These are phyloP conservation scores for Caenorhabditis brenneri DNA, from an alignment of 1,140 invertebrate species.

Conservation along the genomic window DNA sequence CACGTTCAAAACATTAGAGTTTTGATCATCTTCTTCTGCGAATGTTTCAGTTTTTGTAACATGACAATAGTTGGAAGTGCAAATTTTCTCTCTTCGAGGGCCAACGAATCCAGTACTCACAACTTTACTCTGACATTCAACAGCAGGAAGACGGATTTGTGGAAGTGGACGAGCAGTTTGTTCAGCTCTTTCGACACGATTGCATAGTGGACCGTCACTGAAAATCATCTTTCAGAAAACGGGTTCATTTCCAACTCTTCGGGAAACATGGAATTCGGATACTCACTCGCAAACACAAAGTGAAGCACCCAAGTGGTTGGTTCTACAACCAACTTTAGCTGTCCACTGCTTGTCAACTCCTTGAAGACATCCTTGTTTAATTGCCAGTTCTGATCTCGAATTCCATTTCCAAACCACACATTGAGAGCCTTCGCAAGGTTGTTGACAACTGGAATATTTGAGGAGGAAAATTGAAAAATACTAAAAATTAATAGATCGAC, in stretches of 20 bases:
- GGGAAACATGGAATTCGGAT: too few relatives aligned
- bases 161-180: slow-evolving; percentile 10
- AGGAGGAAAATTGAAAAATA: background rate
- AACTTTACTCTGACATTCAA: slow-evolving; percentile 44
- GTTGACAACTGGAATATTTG: slow-evolving; percentile 1
- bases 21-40: background rate
- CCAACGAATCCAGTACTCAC: slow-evolving; percentile 46
- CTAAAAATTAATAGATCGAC: too few relatives aligned
- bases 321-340: slow-evolving; percentile 48
- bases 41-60: slow-evolving; percentile 43
- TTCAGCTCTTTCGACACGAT: slow-evolving; percentile 32
- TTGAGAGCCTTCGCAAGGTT: slow-evolving; percentile 25
- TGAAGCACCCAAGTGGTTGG: slow-evolving; percentile 46
- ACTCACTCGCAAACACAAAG: slow-evolving; percentile 50
- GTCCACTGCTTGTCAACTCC: slow-evolving; percentile 46
- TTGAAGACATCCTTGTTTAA: slow-evolving; percentile 47
- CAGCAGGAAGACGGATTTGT: slow-evolving; percentile 26
- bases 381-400: slow-evolving; percentile 27
- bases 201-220: slow-evolving; percentile 28
- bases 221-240: background rate
- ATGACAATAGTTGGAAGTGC: slow-evolving; percentile 47
- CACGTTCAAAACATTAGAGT: slow-evolving; percentile 43
- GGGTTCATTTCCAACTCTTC: background rate
- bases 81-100: slow-evolving; percentile 40
- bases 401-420: slow-evolving; percentile 51